Evolutionary conservation across 2,113 vertebrate genomes (phyloP).

Genomic region (Sapajus apella): DNA sequence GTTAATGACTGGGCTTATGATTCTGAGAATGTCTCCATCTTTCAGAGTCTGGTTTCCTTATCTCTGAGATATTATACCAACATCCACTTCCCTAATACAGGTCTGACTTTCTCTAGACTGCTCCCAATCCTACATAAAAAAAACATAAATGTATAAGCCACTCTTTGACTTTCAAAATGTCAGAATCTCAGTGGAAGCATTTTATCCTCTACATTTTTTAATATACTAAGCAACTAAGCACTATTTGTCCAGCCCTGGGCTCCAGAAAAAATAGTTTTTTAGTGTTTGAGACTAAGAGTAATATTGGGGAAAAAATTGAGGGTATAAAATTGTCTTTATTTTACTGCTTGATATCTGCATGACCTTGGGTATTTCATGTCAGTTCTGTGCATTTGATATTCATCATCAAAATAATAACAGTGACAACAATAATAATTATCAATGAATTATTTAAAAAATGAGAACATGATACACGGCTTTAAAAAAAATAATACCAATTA

Average conservation of each 20-base stretch:
- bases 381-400: not conserved
- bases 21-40: accelerated
- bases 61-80: not conserved
- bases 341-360: not conserved
- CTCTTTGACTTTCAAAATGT: not conserved
- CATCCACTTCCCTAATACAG: accelerated
- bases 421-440: not conserved
- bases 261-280: not conserved
- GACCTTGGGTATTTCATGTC: not conserved
- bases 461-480: not conserved
- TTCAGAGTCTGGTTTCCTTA: accelerated
- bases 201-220: not conserved
- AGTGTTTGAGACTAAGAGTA: not conserved
- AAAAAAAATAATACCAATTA: not conserved
- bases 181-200: not conserved
- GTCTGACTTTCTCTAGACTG: no score
- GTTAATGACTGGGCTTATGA: not conserved
- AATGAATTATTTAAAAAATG: not conserved
- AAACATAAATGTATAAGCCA: not conserved
- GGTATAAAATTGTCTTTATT: not conserved
- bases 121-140: not conserved
- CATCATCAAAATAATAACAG: not conserved
- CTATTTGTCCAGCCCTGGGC: not conserved
- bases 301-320: not conserved
- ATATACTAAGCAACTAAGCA: not conserved